These are phyloP conservation scores for Phortica variegata DNA, from an alignment of 1,140 invertebrate genomes.

Conservation along the genomic window DNA sequence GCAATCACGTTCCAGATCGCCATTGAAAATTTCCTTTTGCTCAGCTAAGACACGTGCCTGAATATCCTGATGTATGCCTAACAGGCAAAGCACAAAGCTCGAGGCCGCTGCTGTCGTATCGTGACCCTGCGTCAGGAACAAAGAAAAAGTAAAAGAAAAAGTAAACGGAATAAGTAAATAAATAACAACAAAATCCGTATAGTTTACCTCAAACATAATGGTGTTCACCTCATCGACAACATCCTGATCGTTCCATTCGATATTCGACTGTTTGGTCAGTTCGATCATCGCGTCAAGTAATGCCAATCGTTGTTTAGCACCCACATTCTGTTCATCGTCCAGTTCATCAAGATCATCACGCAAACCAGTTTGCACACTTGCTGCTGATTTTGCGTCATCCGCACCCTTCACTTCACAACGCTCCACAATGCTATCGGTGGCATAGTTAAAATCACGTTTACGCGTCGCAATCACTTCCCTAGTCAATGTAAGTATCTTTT, in stretches of 20 bases:
- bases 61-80: constrained; percentile 74
- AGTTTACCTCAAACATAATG: constrained; percentile 74
- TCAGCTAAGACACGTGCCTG: constrained; percentile 76
- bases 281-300: constrained; percentile 85
- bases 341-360: constrained; percentile 72
- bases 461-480: constrained; percentile 65
- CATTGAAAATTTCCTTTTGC: constrained; percentile 74
- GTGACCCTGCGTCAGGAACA: too few species aligned
- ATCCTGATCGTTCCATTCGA: constrained; percentile 70
- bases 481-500: constrained; percentile 66
- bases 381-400: constrained; percentile 4
- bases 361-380: constrained; percentile 51
- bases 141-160: too few species aligned
- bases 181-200: too few species aligned
- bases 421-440: too few species aligned
- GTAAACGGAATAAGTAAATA: too few species aligned
- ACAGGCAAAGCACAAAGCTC: constrained; percentile 74
- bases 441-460: constrained; percentile 59
- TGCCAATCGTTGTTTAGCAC: constrained; percentile 73
- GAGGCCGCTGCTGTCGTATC: constrained; percentile 84
- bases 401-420: too few species aligned
- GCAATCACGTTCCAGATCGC: constrained; percentile 66
- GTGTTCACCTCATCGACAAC: constrained; percentile 85
- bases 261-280: constrained; percentile 61
- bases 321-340: constrained; percentile 71